Evolutionary conservation across 1,140 invertebrate genomes (phyloP).

Genomic region (Drosophila kohkoa): DNA sequence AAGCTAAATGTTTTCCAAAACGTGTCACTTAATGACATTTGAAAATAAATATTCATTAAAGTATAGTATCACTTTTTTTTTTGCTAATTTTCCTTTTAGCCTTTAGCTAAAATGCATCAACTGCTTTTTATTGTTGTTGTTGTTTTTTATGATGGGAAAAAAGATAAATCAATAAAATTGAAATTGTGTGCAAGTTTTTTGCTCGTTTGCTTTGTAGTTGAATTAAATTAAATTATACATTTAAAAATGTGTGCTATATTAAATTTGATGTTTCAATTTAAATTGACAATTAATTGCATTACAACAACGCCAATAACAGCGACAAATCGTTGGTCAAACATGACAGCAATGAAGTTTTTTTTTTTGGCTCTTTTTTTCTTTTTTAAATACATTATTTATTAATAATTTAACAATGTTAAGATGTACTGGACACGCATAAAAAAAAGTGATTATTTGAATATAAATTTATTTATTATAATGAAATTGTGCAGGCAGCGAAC

Average conservation of each 20-base stretch:
- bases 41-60: constrained; percentile 15
- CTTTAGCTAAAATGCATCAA: constrained; percentile 22
- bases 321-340: constrained; percentile 29
- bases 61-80: background rate
- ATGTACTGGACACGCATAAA: background rate
- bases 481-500: background rate
- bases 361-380: no score
- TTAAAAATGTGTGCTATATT: constrained; percentile 76
- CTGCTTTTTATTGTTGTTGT: background rate
- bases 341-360: constrained; percentile 33
- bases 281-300: constrained; percentile 79
- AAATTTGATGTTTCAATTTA: constrained; percentile 81
- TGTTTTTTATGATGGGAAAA: background rate
- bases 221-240: constrained; percentile 77
- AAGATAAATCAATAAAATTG: constrained; percentile 72
- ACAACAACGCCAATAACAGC: constrained; percentile 53
- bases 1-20: background rate
- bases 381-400: background rate
- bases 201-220: constrained; percentile 47
- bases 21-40: constrained; percentile 11
- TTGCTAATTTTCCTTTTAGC: background rate
- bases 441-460: constrained; percentile 7
- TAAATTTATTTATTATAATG: background rate
- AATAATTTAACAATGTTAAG: constrained; percentile 11
- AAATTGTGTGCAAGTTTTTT: constrained; percentile 55